Base-by-base conservation (phyloP, 2,113 vertebrate species). In the Plotosus lineatus region DNA sequence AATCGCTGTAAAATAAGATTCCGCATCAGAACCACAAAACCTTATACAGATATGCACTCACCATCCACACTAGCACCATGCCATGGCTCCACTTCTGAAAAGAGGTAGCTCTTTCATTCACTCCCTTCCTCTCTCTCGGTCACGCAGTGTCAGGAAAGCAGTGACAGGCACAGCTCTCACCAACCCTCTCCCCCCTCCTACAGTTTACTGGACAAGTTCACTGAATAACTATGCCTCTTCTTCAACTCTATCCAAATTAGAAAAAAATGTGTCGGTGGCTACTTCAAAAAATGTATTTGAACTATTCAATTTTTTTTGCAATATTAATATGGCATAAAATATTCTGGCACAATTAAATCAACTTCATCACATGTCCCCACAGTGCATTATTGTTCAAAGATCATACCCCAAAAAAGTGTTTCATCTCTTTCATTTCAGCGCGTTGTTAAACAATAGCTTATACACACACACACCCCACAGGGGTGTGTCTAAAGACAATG, bases 21-120 rank as follows among this genome's bases (percentile, higher is more conserved):
- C 36, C 42, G 33, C 58, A 40, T 23, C 3, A 0, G 0, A 78
- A 48, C 3, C 14, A 44, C 36, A 55, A 40, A 53, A 56, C 23
- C 15, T 17, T 2, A 81, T 48, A 51, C 6, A 1, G 48, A 68
- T 28, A 79, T 60, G 50, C 60, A 86, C 89, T 86, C 79, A 89
- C 87, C 87, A 75, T 83, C 73, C 60, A 75, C 88, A 84, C 90
- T 89, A 80, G 88, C 88, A 56, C 84, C 86, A 48, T 48, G 78
- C 84, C 91, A 92, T 89, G 83, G 78, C 87, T 84, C 80, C 40
- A 83, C 46, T 66, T 84, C 74, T 78, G 68, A 84, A 44, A 83
- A 72, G 73, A 86, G 72, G 72, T 66, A 66, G 66, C 72, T 76
- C 65, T 73, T 78, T 82, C 31, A 87, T 36, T 61, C 78, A 75